phyloP scores from a whole-genome alignment of 1,140 invertebrate species.

The Cyrtorhinus lividipennis region DNA sequence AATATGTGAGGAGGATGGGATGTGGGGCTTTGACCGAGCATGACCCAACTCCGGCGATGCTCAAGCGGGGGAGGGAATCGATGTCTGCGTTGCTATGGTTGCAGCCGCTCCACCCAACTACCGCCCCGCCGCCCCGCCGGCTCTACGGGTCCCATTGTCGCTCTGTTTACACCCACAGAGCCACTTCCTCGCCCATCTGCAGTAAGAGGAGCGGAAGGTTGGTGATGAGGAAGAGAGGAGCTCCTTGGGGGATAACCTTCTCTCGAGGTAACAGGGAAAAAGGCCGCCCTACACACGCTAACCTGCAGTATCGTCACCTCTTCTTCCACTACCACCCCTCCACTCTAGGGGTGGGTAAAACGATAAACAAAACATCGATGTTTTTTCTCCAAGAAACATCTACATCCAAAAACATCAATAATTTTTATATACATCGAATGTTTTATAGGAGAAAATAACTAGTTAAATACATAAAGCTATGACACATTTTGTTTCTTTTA shows the following conservation, averaged over 20 bases:
- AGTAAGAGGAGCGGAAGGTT: too few species aligned
- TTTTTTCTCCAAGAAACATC: too few species aligned
- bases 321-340: too few species aligned
- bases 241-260: background rate
- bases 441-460: too few species aligned
- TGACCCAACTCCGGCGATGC: slow-evolving; percentile 8
- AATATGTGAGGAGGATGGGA: slow-evolving; percentile 6
- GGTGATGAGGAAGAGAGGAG: background rate
- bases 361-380: too few species aligned
- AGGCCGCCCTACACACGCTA: background rate
- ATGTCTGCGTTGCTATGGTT: slow-evolving; percentile 13
- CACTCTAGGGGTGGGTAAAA: too few species aligned
- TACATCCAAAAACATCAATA: too few species aligned
- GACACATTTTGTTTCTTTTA: too few species aligned
- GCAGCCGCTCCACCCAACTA: slow-evolving; percentile 12
- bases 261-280: background rate
- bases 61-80: slow-evolving; percentile 10
- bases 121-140: background rate
- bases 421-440: too few species aligned
- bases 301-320: background rate
- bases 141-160: background rate
- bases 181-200: background rate
- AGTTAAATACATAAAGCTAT: too few species aligned
- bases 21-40: slow-evolving; percentile 14
- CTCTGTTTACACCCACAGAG: slow-evolving; percentile 5